Base-by-base conservation (phyloP, 1,140 invertebrate genomes). In the Anastatus disparis region DNA sequence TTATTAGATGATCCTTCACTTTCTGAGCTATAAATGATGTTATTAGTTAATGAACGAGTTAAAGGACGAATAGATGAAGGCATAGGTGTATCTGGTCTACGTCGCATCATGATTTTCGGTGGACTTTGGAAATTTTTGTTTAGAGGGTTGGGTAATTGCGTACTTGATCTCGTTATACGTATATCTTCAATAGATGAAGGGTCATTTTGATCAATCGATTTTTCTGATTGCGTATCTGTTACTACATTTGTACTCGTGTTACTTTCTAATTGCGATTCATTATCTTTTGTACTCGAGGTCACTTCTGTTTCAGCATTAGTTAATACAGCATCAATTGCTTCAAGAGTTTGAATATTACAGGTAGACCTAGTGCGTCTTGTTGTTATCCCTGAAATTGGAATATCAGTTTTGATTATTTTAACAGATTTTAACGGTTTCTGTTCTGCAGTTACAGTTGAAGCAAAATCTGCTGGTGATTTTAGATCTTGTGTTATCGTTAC, bases 21-120 rank as follows among this genome's bases (percentile, higher is more conserved):
- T 26, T 52, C 55, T 10, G 63, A 64, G 10, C 69, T 55, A 15
- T 24, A 52, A 15, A 38, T 56, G 22, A n/a, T 59, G 31, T 26
- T 46, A 24, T 65, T 58, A 1, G 62, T 15, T 3, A 66, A 29
- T 3, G 70, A 71, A 22, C 70, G 31, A 0, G 70, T 72, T 0
- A 53, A 9, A 1, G 70, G 70, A 3, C 70, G 53, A 12, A 59
- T 52, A 0, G 66, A 31, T 65, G 12, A 2, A 66, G 74, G 74
- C 70, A 75, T 65, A 6, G 74, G 74, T 1, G 74, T 75, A 26
- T 75, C 74, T 1, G 74, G 74, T 44, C 74, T 69, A 15, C 69
- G 74, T 22, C 73, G 55, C 2, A 71, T n/a, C 7, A 17, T 4
- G 3, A 46, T 15, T 52, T 63, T 71, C 42, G 26, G 13, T 53